These are phyloP conservation scores for Tricholaema leucomelas DNA, from an alignment of 2,113 vertebrate species.

Conservation along the genomic window DNA sequence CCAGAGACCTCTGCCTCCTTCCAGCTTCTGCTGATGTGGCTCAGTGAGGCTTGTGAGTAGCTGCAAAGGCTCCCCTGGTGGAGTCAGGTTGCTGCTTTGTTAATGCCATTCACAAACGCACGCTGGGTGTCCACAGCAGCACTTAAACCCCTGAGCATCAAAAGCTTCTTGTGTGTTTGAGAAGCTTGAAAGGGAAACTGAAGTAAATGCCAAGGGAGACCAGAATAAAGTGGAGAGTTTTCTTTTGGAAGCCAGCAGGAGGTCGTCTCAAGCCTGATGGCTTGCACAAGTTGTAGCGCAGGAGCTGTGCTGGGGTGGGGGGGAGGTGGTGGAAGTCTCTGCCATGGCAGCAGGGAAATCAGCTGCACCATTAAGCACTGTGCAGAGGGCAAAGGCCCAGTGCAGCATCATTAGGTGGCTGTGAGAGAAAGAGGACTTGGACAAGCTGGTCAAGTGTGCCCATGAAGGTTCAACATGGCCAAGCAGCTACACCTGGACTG, in stretches of 20 bases:
- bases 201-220: constrained; percentile 74
- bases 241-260: constrained; percentile 71
- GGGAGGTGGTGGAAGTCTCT: not conserved
- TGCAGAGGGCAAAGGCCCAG: not conserved
- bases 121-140: constrained; percentile 69
- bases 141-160: constrained; percentile 78
- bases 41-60: constrained; percentile 37
- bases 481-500: too few species aligned
- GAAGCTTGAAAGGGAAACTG: constrained; percentile 74
- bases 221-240: constrained; percentile 70
- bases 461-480: too few species aligned
- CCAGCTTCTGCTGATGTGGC: constrained; percentile 45
- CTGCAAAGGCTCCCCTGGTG: constrained; percentile 72
- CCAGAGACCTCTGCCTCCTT: constrained; percentile 7
- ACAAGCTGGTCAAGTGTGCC: too few species aligned
- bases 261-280: constrained; percentile 63
- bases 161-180: constrained; percentile 79
- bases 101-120: constrained; percentile 83
- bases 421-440: not conserved
- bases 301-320: not conserved
- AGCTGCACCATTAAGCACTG: not conserved
- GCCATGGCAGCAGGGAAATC: constrained; percentile 52
- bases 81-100: constrained; percentile 79
- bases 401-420: not conserved
- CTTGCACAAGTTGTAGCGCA: constrained; percentile 41